These are phyloP conservation scores for Nomada fucata DNA, from an alignment of 2,888 invertebrate species.

Conservation along the genomic window DNA sequence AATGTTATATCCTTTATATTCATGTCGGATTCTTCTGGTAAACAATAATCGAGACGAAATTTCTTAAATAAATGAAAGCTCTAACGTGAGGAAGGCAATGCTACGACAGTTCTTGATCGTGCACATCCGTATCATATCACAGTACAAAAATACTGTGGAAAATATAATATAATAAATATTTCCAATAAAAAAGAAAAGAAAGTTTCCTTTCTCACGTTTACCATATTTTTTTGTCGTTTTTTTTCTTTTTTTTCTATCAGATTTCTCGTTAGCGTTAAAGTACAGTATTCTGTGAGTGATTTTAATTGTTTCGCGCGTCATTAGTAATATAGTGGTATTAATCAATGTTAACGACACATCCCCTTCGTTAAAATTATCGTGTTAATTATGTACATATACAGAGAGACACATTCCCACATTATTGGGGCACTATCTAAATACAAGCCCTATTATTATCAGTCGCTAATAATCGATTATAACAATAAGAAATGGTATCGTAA, in stretches of 20 bases:
- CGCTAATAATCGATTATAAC: slow-evolving; percentile 70
- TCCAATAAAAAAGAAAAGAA: slow-evolving; percentile 50
- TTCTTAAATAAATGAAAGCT: slow-evolving; percentile 25
- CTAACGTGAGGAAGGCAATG: slow-evolving; percentile 60
- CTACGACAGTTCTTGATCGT: slow-evolving; percentile 36
- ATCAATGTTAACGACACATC: slow-evolving; percentile 56
- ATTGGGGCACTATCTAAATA: slow-evolving; percentile 69
- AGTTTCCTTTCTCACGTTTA: slow-evolving; percentile 60
- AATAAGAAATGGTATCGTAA: slow-evolving; percentile 61
- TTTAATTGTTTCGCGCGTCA: slow-evolving; percentile 35
- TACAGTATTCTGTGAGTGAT: slow-evolving; percentile 40
- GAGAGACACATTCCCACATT: slow-evolving; percentile 57
- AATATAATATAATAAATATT: slow-evolving; percentile 55
- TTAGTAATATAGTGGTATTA: slow-evolving; percentile 23
- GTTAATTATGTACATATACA: slow-evolving; percentile 65
- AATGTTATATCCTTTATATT: background rate
- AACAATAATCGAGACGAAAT: background rate
- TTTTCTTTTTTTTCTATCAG: slow-evolving; percentile 4
- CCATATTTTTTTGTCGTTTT: slow-evolving; percentile 23
- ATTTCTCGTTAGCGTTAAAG: slow-evolving; percentile 37
- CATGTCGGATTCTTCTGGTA: slow-evolving; percentile 4
- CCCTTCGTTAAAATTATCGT: slow-evolving; percentile 66
- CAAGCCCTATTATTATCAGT: slow-evolving; percentile 70
- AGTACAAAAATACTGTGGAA: slow-evolving; percentile 61
- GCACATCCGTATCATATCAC: slow-evolving; percentile 47